Percentiles rank a stretch among this genome's conserved stretches.
Evolutionary conservation across 2,797 vertebrate genomes (phyloP).

Genomic region (Gymnodraco acuticeps): DNA sequence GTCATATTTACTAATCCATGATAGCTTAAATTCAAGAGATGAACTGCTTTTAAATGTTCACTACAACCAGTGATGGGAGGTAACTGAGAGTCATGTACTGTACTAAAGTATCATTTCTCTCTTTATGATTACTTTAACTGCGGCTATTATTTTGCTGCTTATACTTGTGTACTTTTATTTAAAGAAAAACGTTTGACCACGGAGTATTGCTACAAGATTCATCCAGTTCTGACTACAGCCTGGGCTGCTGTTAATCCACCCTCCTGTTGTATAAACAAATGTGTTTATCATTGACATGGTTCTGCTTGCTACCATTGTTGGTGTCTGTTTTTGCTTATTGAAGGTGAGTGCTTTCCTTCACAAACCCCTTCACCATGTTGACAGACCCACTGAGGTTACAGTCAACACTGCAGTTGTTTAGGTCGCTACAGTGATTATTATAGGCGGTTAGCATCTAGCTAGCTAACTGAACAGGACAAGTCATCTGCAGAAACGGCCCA

Average conservation of each 20-base stretch:
- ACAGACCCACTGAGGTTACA: not conserved
- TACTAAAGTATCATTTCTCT: too few species aligned
- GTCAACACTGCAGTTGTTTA: not conserved
- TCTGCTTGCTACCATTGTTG: not conserved
- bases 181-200: too few species aligned
- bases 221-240: not conserved
- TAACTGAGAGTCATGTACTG: too few species aligned
- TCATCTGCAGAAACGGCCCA: not conserved
- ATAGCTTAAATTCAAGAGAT: not conserved
- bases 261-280: not conserved
- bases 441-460: not conserved
- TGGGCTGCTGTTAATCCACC: not conserved
- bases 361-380: not conserved
- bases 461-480: not conserved
- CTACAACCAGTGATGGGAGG: too few species aligned
- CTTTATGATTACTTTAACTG: too few species aligned
- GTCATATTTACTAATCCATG: not conserved
- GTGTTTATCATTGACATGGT: not conserved
- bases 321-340: not conserved
- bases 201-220: not conserved
- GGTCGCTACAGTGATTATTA: not conserved
- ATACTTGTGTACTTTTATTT: too few species aligned
- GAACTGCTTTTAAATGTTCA: not conserved
- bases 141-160: too few species aligned
- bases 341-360: not conserved